These are phyloP conservation scores for Nycticebus coucang DNA, from an alignment of 2,113 vertebrate species.

Conservation along the genomic window DNA sequence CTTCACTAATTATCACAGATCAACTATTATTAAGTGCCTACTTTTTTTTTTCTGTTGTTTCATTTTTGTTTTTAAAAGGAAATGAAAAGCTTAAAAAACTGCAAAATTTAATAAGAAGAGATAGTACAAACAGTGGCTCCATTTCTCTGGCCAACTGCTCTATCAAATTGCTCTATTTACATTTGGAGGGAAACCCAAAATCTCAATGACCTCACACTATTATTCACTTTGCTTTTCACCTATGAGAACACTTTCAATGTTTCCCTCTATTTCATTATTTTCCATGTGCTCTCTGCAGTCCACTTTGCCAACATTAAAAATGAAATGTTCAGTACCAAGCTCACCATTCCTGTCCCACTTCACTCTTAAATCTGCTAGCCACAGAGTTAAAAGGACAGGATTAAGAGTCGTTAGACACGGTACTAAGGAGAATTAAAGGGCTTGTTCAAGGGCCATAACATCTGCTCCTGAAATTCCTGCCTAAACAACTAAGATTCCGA, in stretches of 20 bases:
- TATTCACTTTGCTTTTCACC: not conserved
- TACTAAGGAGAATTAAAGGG: slow-evolving; percentile 74
- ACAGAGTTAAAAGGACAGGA: slow-evolving; percentile 78
- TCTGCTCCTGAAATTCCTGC: slow-evolving; percentile 77
- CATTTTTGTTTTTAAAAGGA: slow-evolving; percentile 44
- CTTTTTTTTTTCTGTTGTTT: not conserved
- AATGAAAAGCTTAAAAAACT: slow-evolving; percentile 17
- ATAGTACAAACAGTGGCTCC: not conserved
- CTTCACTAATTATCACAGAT: not conserved
- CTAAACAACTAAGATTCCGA: slow-evolving; percentile 75
- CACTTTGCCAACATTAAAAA: slow-evolving; percentile 79
- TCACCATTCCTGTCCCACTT: slow-evolving; percentile 78
- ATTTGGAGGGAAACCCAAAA: slow-evolving; percentile 12
- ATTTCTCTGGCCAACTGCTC: not conserved
- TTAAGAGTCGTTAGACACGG: slow-evolving; percentile 76
- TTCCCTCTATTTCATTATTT: not conserved
- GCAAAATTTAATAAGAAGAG: not conserved
- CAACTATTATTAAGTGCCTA: not conserved
- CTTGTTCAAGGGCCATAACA: slow-evolving; percentile 68
- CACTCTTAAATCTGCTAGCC: slow-evolving; percentile 81
- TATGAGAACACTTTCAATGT: not conserved
- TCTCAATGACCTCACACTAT: not conserved
- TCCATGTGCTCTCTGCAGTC: not conserved
- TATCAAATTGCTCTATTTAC: not conserved
- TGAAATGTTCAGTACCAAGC: slow-evolving; percentile 79